Percentiles rank a stretch among this genome's conserved stretches.
These are phyloP conservation scores for Synanthedon andrenaeformis DNA, from an alignment of 2,888 invertebrate species.

Conservation along the genomic window DNA sequence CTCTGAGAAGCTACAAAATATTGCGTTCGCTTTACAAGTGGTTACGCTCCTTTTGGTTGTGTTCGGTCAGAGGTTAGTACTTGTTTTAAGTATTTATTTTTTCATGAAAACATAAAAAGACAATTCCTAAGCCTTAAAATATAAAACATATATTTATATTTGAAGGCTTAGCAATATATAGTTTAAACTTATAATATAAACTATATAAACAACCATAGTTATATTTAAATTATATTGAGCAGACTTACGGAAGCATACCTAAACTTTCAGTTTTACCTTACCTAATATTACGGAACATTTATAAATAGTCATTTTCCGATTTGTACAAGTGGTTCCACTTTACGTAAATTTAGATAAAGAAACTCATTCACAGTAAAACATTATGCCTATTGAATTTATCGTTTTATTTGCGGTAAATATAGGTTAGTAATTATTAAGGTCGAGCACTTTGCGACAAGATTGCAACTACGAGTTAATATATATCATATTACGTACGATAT, in stretches of 20 bases:
- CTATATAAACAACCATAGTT: background rate
- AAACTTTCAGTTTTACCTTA: too few relatives aligned
- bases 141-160: too few relatives aligned
- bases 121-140: background rate
- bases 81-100: too few relatives aligned
- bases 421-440: conserved; percentile 56
- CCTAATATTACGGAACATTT: background rate
- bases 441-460: conserved; percentile 18
- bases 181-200: too few relatives aligned
- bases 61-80: too few relatives aligned
- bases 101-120: background rate
- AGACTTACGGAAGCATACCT: background rate
- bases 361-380: background rate
- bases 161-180: too few relatives aligned
- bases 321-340: background rate
- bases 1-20: too few relatives aligned
- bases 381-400: conserved; percentile 40
- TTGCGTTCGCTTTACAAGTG: too few relatives aligned
- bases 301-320: background rate
- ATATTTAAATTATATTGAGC: background rate
- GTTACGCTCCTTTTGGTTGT: too few relatives aligned
- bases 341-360: background rate
- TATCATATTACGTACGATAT: background rate
- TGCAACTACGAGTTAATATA: background rate
- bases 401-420: conserved; percentile 39